Evolutionary conservation across 53 echinoderm and acorn worm species (phyloP), one percentile per base, ranked within the genome.

Genomic region (Echinometra lucunter): DNA sequence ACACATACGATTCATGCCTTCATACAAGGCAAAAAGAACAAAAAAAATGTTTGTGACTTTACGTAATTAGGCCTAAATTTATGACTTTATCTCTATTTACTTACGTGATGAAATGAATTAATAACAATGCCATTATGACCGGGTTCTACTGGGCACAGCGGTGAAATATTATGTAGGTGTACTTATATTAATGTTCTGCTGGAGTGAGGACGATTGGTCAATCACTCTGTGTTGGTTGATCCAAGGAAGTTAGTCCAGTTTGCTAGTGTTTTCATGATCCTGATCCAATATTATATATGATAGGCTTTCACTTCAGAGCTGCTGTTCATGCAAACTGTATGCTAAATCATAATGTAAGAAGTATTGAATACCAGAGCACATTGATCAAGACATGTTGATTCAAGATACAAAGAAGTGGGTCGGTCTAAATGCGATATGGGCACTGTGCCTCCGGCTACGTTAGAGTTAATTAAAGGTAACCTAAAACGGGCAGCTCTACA

Each of bases 341-440:
- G 23, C 63, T 63, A 25, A 63, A 63, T 63, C 6, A 63, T 53
- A 30, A 69, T 34, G 69, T 12, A 28, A 34, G 34, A 21, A 17
- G 19, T 78, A 78, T 78, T 78, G 19, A 78, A 78, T 40, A 78
- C 38, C 42, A 40, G 78, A 42, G 18, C 7, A 4, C 27, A 35
- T 13, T 37, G 2, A 72, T n/a, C 9, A 56, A 56, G 56, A 56
- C 12, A 40, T 75, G 78, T 75, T 75, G 78, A 78, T 42, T 78
- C 78, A 78, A 19, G 78, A 23, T 78, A 42, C 72, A 78, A 78
- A 12, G 40, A 78, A 78, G 1, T 78, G 42, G 78, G 78, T 78
- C 78, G 78, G 78, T 40, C 42, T 40, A 69, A 42, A 19, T 78
- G 38, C 78, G 23, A 78, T 40, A 40, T 40, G 32, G 42, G 38